Conservation (phyloP, 1,140 invertebrate genomes). For the Pseudomyrmex gracilis region DNA sequence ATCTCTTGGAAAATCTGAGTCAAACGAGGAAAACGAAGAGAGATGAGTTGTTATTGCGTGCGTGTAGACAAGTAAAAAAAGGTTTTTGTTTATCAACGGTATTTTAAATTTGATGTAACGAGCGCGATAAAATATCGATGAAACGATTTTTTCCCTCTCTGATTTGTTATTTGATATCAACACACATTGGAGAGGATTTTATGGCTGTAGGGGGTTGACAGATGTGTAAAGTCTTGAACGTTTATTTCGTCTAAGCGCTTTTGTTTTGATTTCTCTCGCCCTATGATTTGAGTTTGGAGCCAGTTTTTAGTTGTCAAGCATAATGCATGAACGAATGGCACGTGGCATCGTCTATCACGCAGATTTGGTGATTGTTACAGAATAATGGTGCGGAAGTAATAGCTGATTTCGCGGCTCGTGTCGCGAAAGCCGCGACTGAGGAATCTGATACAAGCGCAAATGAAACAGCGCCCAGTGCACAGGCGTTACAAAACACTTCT, state of each 20-base stretch:
- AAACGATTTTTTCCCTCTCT: neutral
- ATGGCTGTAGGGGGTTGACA: constrained; percentile 64
- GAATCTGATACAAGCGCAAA: constrained; percentile 63
- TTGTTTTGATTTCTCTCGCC: constrained; percentile 67
- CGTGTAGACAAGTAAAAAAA: too few species aligned
- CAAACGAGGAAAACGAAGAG: constrained; percentile 1
- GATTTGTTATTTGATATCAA: neutral
- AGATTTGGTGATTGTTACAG: constrained; percentile 83
- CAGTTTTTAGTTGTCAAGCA: constrained; percentile 78
- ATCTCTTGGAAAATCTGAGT: neutral
- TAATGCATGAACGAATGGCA: constrained; percentile 56
- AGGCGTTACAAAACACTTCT: constrained; percentile 62
- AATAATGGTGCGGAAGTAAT: constrained; percentile 76
- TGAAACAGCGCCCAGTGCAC: constrained; percentile 44
- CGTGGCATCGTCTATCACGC: constrained; percentile 79
- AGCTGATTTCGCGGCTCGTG: constrained; percentile 81
- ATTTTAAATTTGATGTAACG: too few species aligned
- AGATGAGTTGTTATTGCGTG: neutral
- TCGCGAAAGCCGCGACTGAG: constrained; percentile 79
- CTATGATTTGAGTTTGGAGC: constrained; percentile 74
- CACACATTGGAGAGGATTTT: constrained; percentile 4
- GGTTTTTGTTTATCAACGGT: too few species aligned
- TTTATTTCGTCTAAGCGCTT: constrained; percentile 67
- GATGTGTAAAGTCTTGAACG: constrained; percentile 63
- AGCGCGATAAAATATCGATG: neutral